Evolutionary conservation across 1,140 invertebrate species (phyloP), one percentile per base, ranked within the genome.

Genomic region (Gonatopus flavifemur): DNA sequence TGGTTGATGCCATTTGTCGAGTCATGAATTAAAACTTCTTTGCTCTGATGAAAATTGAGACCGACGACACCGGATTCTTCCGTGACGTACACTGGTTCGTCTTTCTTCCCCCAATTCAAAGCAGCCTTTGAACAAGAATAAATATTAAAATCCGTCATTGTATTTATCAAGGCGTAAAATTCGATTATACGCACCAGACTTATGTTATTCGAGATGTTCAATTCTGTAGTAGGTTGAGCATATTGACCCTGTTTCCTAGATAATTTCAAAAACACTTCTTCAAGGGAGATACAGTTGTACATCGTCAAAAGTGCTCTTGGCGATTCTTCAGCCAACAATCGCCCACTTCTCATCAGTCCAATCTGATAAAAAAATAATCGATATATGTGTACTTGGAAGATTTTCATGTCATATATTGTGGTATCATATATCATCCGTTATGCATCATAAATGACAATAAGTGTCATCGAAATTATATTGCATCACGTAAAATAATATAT

Each of bases 231-330:
- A 13, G 77, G 76, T 55, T 81, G 80, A 59, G 78, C 79, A 12
- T 78, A 77, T 64, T 83, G 81, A 44, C 82, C 82, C 45, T 79
- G 75, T 49, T 82, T 81, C 49, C 85, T 78, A 33, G 88, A 96
- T 0, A 98, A 79, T 74, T 95, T 94, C 9, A 98, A 81, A 77
- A 98, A 98, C 1, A 97, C 93, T 57, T 95, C 93, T 77, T 98
- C 94, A 6, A 98, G 76, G 16, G 88, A 90, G 52, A 88, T 82
- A 66, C 90, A 91, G 58, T 85, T 84, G 73, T 94, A 94, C 78
- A 89, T 87, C 5, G 85, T 80, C 19, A 98, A 81, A 0, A 97
- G 81, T 20, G 87, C 85, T 25, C 89, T 85, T 1, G 95, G 95
- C 2, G 92, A 90, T 69, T 95, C 90, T 78, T 98, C 94, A 0